Evolutionary conservation across 2,797 vertebrate genomes (phyloP).

Genomic region (Pagetopsis macropterus): DNA sequence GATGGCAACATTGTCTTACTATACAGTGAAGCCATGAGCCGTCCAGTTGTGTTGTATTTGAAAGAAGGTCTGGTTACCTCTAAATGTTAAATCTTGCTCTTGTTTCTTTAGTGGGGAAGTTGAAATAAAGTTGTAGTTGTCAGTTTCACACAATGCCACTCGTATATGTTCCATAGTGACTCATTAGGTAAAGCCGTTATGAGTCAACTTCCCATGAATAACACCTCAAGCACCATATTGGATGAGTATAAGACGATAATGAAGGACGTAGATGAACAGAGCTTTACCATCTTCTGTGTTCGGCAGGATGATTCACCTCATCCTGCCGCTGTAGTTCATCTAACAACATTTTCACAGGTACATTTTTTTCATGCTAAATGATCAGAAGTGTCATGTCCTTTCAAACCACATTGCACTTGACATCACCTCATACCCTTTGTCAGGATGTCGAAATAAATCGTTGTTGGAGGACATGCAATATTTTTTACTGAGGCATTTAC

Average conservation of each 20-base stretch:
- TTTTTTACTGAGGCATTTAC: background rate
- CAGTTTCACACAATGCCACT: background rate
- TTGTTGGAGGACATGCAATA: background rate
- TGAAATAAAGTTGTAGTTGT: conserved; percentile 4
- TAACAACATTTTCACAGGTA: conserved; percentile 28
- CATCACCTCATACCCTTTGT: background rate
- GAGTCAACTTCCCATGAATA: conserved; percentile 33
- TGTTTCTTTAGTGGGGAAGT: conserved; percentile 8
- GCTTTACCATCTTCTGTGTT: conserved; percentile 30
- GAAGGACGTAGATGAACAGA: conserved; percentile 28
- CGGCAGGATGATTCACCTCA: conserved; percentile 39
- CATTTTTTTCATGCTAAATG: conserved; percentile 39
- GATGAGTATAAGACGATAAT: conserved; percentile 33
- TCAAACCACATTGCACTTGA: conserved; percentile 32
- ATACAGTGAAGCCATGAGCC: background rate
- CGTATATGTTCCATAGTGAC: conserved; percentile 9
- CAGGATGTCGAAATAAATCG: background rate
- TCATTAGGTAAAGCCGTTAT: conserved; percentile 12
- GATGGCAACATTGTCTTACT: conserved; percentile 71
- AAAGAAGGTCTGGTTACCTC: conserved; percentile 10
- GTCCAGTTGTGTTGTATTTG: background rate
- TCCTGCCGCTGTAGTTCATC: conserved; percentile 8
- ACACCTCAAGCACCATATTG: conserved; percentile 29
- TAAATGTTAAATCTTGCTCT: background rate
- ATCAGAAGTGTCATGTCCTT: conserved; percentile 34